Conservation (phyloP, 2,888 invertebrate genomes). For the Andrena hattorfiana region DNA sequence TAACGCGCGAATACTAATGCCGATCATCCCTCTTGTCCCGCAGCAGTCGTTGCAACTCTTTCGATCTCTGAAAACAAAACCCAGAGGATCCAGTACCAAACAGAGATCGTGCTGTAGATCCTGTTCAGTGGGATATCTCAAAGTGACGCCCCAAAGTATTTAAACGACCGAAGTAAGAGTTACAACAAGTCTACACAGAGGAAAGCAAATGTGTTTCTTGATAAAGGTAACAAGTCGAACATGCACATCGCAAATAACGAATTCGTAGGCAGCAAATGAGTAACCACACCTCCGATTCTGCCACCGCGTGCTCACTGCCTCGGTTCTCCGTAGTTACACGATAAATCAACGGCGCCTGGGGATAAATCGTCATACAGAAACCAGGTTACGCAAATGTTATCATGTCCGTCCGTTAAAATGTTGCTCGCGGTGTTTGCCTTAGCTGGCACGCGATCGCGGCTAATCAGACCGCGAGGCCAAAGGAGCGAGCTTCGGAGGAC, state of each 20-base stretch:
- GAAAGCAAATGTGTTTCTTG: background rate
- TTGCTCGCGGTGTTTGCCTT: conserved; percentile 50
- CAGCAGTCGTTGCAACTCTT: conserved; percentile 13
- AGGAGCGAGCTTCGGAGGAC: background rate
- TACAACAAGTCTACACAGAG: background rate
- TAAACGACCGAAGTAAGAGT: no score
- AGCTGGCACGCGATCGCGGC: conserved; percentile 23
- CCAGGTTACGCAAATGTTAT: conserved; percentile 70
- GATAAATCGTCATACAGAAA: conserved; percentile 66
- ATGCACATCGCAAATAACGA: background rate
- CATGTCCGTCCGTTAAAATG: conserved; percentile 50
- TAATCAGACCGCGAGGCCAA: conserved; percentile 26
- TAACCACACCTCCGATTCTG: background rate
- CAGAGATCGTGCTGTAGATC: background rate
- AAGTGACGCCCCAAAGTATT: no score
- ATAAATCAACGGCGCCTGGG: conserved; percentile 47
- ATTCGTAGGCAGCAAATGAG: background rate
- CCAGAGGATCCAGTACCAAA: background rate
- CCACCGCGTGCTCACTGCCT: background rate
- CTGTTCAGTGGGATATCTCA: background rate
- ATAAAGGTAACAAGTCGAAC: background rate
- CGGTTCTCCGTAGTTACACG: background rate
- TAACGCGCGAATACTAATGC: conserved; percentile 69
- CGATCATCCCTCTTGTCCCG: conserved; percentile 38
- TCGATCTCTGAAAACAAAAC: background rate